phyloP scores from a whole-genome alignment of 2,797 vertebrate genomes.

The Tachyglossus aculeatus region DNA sequence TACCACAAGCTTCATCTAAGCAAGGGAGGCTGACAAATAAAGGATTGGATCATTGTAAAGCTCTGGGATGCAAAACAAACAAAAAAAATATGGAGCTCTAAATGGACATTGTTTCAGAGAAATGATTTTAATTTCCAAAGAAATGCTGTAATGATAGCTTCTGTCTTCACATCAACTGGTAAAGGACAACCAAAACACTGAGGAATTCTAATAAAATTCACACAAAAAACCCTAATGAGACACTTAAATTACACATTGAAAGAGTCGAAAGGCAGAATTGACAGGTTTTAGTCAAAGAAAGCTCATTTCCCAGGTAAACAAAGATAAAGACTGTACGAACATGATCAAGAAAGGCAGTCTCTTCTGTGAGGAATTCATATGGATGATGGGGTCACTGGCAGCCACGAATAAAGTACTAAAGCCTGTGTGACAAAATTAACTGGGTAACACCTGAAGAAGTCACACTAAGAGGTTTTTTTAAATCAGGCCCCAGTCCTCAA shows the following conservation, averaged over 20 bases:
- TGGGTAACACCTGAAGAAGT: no score
- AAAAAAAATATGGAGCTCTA: constrained; percentile 21
- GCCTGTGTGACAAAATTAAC: no score
- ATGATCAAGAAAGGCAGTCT: neutral
- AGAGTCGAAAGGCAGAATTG: neutral
- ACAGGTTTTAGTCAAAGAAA: constrained; percentile 20
- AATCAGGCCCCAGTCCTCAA: no score
- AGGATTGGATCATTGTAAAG: neutral
- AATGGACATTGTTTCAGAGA: constrained; percentile 19
- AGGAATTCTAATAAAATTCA: constrained; percentile 32
- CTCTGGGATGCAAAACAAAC: neutral
- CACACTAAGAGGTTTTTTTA: no score
- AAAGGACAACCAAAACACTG: constrained; percentile 25
- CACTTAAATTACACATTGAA: constrained; percentile 35
- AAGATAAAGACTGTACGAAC: neutral
- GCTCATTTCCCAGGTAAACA: constrained; percentile 20
- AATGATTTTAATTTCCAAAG: constrained; percentile 50
- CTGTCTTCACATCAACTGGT: constrained; percentile 19
- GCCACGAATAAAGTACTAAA: no score
- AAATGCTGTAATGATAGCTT: constrained; percentile 14
- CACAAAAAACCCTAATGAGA: constrained; percentile 35
- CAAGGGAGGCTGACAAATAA: neutral
- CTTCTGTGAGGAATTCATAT: neutral
- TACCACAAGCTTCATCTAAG: neutral
- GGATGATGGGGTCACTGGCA: no score